Evolutionary conservation across 2,113 vertebrate genomes (phyloP), one percentile per base, ranked within the genome.

Genomic region (Nannospalax galili): DNA sequence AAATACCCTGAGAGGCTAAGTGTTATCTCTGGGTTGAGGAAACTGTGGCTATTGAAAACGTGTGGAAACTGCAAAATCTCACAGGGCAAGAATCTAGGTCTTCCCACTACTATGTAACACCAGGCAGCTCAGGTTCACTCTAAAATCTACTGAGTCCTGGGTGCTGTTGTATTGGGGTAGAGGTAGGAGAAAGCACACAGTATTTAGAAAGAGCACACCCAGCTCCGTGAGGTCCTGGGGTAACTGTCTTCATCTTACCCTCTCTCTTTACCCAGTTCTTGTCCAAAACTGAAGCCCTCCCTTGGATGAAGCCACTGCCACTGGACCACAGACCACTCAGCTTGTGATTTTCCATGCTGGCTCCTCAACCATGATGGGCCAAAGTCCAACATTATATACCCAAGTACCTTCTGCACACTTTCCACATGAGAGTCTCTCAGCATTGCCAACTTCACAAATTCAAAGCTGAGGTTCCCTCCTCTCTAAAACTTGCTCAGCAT

Each of bases 1-100:
- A 97, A 91, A 62, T 37, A n/a, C 52, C 16, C 75, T 45, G 77
- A 94, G 92, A 65, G 74, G 32, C 65, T 30, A 58, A n/a, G 79
- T 72, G 48, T 62, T 95, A 64, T 73, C 90, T 73, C 87, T 19
- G 26, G 3, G 10, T 35, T 26, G 82, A 93, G 79, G 56, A 91
- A 91, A 69, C 78, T 4, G 32, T 19, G 52, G 58, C 69, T 85
- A 62, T 72, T 10, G 19, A 64, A 86, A 32, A 67, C 19, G 52
- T 52, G 19, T 80, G 45, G 56, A 91, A 86, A 48, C 10, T 22
- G 65, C 58, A 95, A 48, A 70, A 58, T 79, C 72, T 91, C 52
- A 37, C 35, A 6, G 48, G 64, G 45, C 24, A 45, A 86, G 80
- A 95, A 95, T 48, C 88, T 69, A 82, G 85, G 35, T 88, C 95